Base-by-base conservation (phyloP, 1,140 invertebrate species). In the Drosophila nannoptera region DNA sequence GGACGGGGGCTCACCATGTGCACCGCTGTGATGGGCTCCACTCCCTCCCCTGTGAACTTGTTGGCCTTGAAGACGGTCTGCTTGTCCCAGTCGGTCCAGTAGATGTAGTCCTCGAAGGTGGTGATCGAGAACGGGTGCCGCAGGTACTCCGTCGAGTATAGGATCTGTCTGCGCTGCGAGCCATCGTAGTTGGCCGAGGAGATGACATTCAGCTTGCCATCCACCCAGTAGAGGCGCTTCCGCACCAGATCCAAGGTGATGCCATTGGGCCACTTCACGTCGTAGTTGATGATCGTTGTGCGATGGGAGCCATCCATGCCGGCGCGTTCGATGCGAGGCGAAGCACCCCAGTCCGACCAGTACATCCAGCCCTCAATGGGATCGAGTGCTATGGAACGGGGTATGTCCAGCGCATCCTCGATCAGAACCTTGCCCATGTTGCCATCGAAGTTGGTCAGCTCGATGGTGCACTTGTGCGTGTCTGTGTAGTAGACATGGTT, bases 41-140 rank as follows among this genome's bases (percentile, higher is more conserved):
- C 90, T 73, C 95, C 93, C 72, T 94, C 92, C 4, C 96, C 97
- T 61, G 94, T 97, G 88, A 98, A 98, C 91, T 99, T 99, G 90
- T 98, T 98, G 0, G 96, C 96, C 84, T 94, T 94, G 88, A 95
- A 96, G 45, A 99, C 97, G 0, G 96, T 95, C 73, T 97, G 95
- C 83, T 96, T 96, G 78, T 97, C 94, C 97, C 97, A 98, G 90
- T 99, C 98, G 6, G 96, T 97, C 97, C 97, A 99, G 90, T 98
- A 99, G 7, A 99, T 92, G 90, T 93, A 95, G 90, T 99, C 97
- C 88, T 97, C 96, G 83, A 97, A 97, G 4, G 96, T 96, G 46
- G 95, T 97, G 60, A 98, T 96, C 22, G 95, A 96, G 90, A 98
- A 98, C 0, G 98, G 97, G 92, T 99, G 97, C 36, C 94, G 92